These are phyloP conservation scores for Zophobas morio DNA, from an alignment of 1,140 invertebrate genomes.

Conservation along the genomic window DNA sequence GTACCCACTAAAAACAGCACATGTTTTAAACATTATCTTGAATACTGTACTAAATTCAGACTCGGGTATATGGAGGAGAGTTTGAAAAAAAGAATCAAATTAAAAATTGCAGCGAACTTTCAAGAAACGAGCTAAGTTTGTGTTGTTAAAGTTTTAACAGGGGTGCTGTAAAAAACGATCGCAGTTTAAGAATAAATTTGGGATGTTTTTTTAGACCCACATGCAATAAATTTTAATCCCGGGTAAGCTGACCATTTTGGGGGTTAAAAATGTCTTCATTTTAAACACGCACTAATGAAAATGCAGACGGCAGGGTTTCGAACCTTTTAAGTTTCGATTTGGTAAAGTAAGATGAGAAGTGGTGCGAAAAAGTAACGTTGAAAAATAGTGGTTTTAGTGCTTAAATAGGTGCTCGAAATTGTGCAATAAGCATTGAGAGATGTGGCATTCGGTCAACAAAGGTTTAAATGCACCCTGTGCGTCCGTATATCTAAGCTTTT, in stretches of 20 bases:
- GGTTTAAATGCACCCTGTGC: no score
- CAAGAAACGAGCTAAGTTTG: slow-evolving; percentile 20
- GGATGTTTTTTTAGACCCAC: slow-evolving; percentile 10
- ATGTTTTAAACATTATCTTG: not conserved
- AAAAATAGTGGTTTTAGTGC: no score
- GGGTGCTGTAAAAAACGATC: slow-evolving; percentile 19
- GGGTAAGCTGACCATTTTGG: slow-evolving; percentile 5
- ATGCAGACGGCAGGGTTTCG: not conserved
- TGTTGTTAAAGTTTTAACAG: slow-evolving; percentile 13
- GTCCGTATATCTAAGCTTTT: no score
- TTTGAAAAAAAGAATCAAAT: slow-evolving; percentile 20
- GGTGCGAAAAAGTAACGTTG: no score
- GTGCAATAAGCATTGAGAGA: not conserved
- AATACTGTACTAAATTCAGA: no score
- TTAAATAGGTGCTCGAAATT: no score
- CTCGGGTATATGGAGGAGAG: no score
- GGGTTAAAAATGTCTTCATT: slow-evolving; percentile 23
- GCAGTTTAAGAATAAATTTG: slow-evolving; percentile 35
- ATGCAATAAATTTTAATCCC: slow-evolving; percentile 28
- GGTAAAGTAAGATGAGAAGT: no score
- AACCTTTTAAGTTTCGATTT: not conserved
- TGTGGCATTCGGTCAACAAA: not conserved
- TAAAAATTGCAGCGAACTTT: slow-evolving; percentile 1
- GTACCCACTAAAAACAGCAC: not conserved
- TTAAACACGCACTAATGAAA: slow-evolving; percentile 10